Evolutionary conservation across 2,797 vertebrate genomes (phyloP).

Genomic region (Pantherophis vulpinus): DNA sequence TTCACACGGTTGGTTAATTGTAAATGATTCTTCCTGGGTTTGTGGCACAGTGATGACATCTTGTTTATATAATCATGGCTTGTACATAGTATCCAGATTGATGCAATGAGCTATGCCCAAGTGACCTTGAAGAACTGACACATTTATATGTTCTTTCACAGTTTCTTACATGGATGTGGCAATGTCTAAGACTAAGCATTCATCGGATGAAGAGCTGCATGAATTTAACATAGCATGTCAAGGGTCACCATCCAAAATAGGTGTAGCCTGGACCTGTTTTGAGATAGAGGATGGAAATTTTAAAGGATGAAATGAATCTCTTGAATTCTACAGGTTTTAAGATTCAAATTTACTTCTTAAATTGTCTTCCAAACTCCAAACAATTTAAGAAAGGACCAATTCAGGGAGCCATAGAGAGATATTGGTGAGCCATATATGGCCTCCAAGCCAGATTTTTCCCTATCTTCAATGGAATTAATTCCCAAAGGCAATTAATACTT

Average conservation of each 20-base stretch:
- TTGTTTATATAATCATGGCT: background rate
- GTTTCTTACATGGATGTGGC: background rate
- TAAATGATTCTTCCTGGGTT: background rate
- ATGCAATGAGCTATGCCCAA: background rate
- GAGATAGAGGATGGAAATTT: background rate
- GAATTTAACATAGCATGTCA: background rate
- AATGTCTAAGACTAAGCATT: background rate
- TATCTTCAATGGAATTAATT: background rate
- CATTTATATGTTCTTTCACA: background rate
- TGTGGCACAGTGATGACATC: background rate
- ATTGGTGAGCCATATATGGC: background rate
- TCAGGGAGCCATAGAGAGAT: background rate
- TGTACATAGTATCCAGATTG: background rate
- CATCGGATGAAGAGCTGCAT: background rate
- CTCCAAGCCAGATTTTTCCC: background rate
- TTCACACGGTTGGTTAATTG: background rate
- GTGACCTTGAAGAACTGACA: background rate
- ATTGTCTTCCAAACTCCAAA: background rate
- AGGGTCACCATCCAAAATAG: background rate
- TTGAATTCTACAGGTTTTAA: background rate
- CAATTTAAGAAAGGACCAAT: background rate
- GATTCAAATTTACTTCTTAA: background rate
- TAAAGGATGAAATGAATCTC: background rate
- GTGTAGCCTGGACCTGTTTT: background rate
- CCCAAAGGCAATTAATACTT: background rate